These are phyloP conservation scores for Dromococcyx pavoninus DNA, from an alignment of 2,797 vertebrate species.

Conservation along the genomic window DNA sequence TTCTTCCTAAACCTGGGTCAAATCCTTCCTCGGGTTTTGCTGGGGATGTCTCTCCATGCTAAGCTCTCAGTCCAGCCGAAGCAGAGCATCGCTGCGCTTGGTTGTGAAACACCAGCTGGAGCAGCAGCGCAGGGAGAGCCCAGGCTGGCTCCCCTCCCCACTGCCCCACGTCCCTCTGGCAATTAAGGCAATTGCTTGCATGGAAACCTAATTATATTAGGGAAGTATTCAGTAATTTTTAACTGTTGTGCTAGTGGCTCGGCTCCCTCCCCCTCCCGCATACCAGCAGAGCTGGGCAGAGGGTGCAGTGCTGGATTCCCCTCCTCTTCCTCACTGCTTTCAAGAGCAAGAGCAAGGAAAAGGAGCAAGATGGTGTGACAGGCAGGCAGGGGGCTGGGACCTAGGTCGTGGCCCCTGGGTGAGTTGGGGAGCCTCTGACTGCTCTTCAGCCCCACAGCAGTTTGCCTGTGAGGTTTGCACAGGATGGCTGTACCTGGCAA, in stretches of 20 bases:
- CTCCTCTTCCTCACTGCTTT: not conserved
- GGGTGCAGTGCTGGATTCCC: not conserved
- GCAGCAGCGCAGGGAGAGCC: not conserved
- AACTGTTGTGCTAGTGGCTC: slow-evolving; percentile 12
- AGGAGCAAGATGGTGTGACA: not conserved
- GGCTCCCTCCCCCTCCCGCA: not conserved
- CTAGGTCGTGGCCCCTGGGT: not conserved
- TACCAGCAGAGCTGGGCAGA: not conserved
- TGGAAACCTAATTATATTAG: slow-evolving; percentile 28
- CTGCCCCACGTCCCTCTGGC: not conserved
- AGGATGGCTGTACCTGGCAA: rapidly evolving
- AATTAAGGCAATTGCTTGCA: slow-evolving; percentile 32
- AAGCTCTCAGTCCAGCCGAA: not conserved
- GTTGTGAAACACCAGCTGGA: rapidly evolving
- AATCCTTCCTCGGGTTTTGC: not conserved
- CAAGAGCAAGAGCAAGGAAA: not conserved
- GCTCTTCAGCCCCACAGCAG: not conserved
- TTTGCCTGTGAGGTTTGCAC: rapidly evolving
- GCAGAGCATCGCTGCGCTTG: not conserved
- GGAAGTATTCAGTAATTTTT: slow-evolving; percentile 56
- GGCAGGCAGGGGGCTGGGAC: not conserved
- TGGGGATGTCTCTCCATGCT: not conserved
- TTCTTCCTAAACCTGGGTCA: not conserved
- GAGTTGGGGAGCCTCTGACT: not conserved
- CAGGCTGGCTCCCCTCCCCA: not conserved